Percentiles rank a stretch among this genome's conserved stretches.
phyloP scores from a whole-genome alignment of 2,113 vertebrate species.

The Coptodon rendalli region DNA sequence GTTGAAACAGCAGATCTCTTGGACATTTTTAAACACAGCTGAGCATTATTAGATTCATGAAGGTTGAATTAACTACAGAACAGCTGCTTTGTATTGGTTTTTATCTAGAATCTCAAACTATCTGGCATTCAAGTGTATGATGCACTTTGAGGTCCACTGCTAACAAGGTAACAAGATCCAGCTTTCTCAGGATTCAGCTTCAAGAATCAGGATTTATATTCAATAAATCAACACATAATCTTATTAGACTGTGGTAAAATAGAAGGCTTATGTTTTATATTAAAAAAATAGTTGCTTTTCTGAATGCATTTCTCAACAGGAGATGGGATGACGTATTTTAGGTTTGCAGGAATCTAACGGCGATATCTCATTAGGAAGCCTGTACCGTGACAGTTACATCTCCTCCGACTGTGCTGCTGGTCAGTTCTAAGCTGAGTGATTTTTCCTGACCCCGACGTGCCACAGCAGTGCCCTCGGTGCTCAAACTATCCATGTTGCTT shows the following conservation, averaged over 20 bases:
- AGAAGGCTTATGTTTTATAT: background rate
- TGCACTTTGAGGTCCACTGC: background rate
- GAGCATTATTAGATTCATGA: background rate
- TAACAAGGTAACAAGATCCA: background rate
- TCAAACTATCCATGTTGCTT: conserved; percentile 49
- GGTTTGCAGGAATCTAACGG: background rate
- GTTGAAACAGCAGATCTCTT: background rate
- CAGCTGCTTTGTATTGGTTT: background rate
- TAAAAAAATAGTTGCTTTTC: background rate
- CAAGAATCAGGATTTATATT: background rate
- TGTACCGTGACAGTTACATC: conserved; percentile 27
- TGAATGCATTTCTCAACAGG: background rate
- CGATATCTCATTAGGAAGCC: conserved; percentile 38
- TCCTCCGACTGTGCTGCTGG: conserved; percentile 33
- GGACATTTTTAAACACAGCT: background rate
- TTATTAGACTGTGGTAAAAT: background rate
- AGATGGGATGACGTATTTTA: background rate
- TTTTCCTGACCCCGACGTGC: conserved; percentile 41
- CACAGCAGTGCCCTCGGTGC: conserved; percentile 42
- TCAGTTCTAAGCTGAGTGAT: conserved; percentile 56
- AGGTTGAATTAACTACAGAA: background rate
- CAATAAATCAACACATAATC: background rate
- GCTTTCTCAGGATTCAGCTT: background rate
- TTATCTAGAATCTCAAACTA: background rate
- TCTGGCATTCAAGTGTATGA: background rate